Conservation (phyloP, 2,888 invertebrate genomes). For the Pomacea canaliculata region DNA sequence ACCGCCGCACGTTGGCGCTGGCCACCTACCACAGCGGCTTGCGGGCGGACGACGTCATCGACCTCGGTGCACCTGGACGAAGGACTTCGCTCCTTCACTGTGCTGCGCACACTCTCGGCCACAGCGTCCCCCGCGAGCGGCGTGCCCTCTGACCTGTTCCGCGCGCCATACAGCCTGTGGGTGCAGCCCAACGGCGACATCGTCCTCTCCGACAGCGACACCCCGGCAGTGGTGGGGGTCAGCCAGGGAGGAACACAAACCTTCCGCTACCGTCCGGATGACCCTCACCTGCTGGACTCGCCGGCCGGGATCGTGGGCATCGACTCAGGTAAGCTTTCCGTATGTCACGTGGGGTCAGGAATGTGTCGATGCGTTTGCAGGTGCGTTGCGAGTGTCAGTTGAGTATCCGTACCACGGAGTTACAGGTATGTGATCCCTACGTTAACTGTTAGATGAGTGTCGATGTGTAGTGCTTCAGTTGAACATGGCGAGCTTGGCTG, state of each 20-base stretch:
- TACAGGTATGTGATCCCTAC: no score
- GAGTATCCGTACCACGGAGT: no score
- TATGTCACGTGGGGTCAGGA: neutral
- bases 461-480: no score
- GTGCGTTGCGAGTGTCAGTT: no score
- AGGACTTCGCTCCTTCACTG: neutral
- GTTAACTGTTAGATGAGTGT: no score
- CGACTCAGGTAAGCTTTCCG: constrained; percentile 1
- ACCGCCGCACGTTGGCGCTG: constrained; percentile 10
- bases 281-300: constrained; percentile 7
- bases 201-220: constrained; percentile 11
- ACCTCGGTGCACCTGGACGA: constrained; percentile 8
- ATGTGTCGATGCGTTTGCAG: neutral
- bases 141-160: neutral
- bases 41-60: constrained; percentile 14
- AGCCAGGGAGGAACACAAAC: neutral
- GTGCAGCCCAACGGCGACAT: constrained; percentile 4
- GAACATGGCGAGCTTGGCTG: neutral
- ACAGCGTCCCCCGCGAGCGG: neutral
- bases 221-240: constrained; percentile 10
- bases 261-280: constrained; percentile 7
- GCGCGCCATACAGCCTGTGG: constrained; percentile 14
- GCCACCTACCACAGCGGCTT: constrained; percentile 15
- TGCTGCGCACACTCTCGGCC: neutral
- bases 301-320: constrained; percentile 5